Percentiles rank a stretch among this genome's conserved stretches.
These are phyloP conservation scores for Drosophila repleta DNA, from an alignment of 1,140 invertebrate species.

Conservation along the genomic window DNA sequence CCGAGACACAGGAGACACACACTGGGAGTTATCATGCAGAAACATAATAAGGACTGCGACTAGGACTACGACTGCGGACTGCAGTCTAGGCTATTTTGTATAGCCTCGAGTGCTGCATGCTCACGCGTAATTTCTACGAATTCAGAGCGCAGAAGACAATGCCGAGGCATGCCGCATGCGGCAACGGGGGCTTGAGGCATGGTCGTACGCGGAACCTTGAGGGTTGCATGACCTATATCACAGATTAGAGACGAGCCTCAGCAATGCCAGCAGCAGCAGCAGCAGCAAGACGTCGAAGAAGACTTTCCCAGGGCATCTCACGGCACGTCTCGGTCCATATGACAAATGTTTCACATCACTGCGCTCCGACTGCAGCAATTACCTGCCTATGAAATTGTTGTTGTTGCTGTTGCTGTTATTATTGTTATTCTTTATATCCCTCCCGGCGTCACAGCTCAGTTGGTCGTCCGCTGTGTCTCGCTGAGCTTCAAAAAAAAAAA, in stretches of 20 bases:
- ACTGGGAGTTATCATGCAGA: constrained; percentile 36
- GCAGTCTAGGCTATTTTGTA: constrained; percentile 37
- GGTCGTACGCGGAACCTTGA: constrained; percentile 67
- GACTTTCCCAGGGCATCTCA: constrained; percentile 71
- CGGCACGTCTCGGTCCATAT: constrained; percentile 72
- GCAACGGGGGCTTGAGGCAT: constrained; percentile 21
- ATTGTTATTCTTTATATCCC: constrained; percentile 32
- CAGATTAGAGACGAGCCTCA: constrained; percentile 58
- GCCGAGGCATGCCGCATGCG: constrained; percentile 34
- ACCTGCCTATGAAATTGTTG: constrained; percentile 50
- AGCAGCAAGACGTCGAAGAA: constrained; percentile 32
- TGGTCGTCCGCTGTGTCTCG: constrained; percentile 62
- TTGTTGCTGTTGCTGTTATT: constrained; percentile 17
- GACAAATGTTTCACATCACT: constrained; percentile 79
- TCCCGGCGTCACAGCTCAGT: constrained; percentile 74
- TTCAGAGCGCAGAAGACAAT: constrained; percentile 61
- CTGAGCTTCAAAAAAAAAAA: constrained; percentile 46
- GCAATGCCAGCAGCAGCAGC: background rate
- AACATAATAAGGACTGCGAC: constrained; percentile 39
- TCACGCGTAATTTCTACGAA: constrained; percentile 73
- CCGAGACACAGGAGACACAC: constrained; percentile 13
- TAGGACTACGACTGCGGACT: constrained; percentile 13
- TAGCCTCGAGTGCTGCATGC: constrained; percentile 40
- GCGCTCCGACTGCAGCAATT: constrained; percentile 70
- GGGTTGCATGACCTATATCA: constrained; percentile 82